Evolutionary conservation across 2,888 invertebrate genomes (phyloP), one percentile per base, ranked within the genome.

Genomic region (Homarus gammarus): DNA sequence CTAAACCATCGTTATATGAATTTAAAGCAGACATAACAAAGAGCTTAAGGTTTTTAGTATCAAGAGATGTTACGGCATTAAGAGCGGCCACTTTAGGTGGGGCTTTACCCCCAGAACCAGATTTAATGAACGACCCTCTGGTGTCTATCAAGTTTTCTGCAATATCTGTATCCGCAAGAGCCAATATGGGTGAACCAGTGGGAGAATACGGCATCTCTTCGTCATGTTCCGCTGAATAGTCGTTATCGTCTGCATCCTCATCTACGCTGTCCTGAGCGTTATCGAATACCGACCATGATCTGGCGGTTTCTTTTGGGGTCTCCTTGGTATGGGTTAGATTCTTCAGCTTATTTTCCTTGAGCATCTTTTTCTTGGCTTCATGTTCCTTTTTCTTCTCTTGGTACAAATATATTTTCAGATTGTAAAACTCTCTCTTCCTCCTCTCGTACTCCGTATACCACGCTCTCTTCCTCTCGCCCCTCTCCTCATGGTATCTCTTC

Each of bases 361-460:
- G 61, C 1, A 15, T n/a, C 3, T 61, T 33, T 61, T 64, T 56
- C 40, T 61, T 85, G 33, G 2, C 36, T 82, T 27, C 33, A 49
- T 87, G 12, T 22, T 89, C 83, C 31, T 36, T 79, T 22, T 90
- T 91, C 31, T 90, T 90, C 51, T 90, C 81, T 38, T 90, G 73
- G 75, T 86, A 90, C 38, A 91, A 72, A 72, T 89, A 90, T 36
- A 38, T 40, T 84, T 90, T 91, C 33, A 90, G 70, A 79, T 90
- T 81, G 68, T 90, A 90, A 38, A 86, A 91, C 36, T 89, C 85
- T 40, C 84, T 88, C 49, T 84, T 87, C 61, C 87, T 90, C 79
- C 61, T 82, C 49, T 82, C 85, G 75, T 85, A 90, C 22, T 88
- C 88, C n/a, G 77, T 75, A 68, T 78, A 85, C 36, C 81, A 78